Evolutionary conservation across 2,888 invertebrate species (phyloP).

Genomic region (Bembecia ichneumoniformis): DNA sequence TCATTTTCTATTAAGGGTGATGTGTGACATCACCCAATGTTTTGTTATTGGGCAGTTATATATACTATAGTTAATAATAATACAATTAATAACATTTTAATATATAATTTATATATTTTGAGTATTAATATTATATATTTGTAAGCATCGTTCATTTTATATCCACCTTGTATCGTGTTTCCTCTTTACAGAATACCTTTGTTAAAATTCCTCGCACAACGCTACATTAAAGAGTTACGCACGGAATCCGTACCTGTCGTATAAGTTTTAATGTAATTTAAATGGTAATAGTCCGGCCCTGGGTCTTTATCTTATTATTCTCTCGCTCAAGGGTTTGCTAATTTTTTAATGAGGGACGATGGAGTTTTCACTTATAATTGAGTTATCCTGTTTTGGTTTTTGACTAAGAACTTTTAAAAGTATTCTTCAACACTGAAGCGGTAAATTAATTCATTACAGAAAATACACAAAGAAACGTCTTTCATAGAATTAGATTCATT

Average conservation of each 20-base stretch:
- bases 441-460: too few species aligned
- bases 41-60: too few species aligned
- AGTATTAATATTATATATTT: too few species aligned
- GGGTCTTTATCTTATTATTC: constrained; percentile 5
- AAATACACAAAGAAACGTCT: too few species aligned
- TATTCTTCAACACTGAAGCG: too few species aligned
- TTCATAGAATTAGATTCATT: too few species aligned
- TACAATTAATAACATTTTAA: too few species aligned
- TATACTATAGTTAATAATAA: too few species aligned
- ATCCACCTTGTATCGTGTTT: background rate
- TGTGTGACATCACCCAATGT: too few species aligned
- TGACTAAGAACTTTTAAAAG: background rate
- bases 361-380: constrained; percentile 4
- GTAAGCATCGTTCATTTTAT: too few species aligned
- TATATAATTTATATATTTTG: too few species aligned
- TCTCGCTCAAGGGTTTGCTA: constrained; percentile 1
- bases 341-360: constrained; percentile 8
- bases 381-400: background rate
- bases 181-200: constrained; percentile 28
- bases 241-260: constrained; percentile 17
- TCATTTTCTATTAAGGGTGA: too few species aligned
- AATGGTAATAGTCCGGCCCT: constrained; percentile 17
- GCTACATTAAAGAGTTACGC: constrained; percentile 16
- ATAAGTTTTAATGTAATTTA: constrained; percentile 31
- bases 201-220: constrained; percentile 31